Evolutionary conservation across 2,888 invertebrate species (phyloP).

Genomic region (Ptycholaimellus sp.): DNA sequence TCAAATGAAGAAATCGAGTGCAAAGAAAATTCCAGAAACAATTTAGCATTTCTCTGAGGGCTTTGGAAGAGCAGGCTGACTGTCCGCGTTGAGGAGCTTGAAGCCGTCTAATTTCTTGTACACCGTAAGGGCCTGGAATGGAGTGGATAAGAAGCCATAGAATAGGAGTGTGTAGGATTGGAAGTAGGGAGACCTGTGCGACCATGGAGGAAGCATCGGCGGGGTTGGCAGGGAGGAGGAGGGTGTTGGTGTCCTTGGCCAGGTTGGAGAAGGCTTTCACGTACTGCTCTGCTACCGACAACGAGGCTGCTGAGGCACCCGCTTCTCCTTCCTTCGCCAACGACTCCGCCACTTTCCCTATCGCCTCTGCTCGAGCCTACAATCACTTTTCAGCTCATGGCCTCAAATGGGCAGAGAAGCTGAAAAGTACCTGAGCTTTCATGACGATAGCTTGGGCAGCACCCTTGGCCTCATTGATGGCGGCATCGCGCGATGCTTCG

Average conservation of each 20-base stretch:
- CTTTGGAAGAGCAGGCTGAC: no score
- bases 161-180: neutral
- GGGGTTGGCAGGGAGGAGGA: slow-evolving; percentile 71
- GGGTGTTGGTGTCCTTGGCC: slow-evolving; percentile 72
- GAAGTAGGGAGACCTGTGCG: slow-evolving; percentile 38
- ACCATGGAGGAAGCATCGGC: slow-evolving; percentile 55
- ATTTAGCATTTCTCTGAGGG: no score
- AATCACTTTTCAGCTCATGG: neutral
- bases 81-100: no score
- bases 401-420: neutral
- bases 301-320: slow-evolving; percentile 65
- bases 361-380: neutral
- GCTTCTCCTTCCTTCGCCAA: slow-evolving; percentile 33
- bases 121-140: slow-evolving; percentile 15
- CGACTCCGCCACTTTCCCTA: slow-evolving; percentile 1
- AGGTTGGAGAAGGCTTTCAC: slow-evolving; percentile 73
- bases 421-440: neutral
- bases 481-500: no score
- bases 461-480: slow-evolving; percentile 72
- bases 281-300: slow-evolving; percentile 82
- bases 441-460: slow-evolving; percentile 41
- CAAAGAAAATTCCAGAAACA: no score
- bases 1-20: no score
- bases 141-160: neutral
- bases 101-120: slow-evolving; percentile 11